These are phyloP conservation scores for Micromussa lordhowensis DNA, from an alignment of 92 coral and sea anemone genomes.

Conservation along the genomic window DNA sequence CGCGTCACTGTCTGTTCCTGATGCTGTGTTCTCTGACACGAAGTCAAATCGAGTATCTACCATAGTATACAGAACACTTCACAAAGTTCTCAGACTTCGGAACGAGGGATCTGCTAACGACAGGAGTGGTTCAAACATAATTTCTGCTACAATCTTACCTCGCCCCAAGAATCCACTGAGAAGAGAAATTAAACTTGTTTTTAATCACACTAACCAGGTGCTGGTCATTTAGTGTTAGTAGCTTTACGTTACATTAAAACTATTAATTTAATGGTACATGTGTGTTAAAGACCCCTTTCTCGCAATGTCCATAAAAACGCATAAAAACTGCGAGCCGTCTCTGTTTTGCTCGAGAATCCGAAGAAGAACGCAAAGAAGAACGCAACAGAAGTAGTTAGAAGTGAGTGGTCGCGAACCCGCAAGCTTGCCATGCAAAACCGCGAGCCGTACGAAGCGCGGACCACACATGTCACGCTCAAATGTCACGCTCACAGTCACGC, in stretches of 20 bases:
- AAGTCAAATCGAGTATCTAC: conserved; percentile 46
- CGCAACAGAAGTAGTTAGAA: too few relatives aligned
- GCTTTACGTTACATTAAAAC: too few relatives aligned
- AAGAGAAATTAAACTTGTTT: conserved; percentile 30
- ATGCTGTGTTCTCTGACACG: conserved; percentile 44
- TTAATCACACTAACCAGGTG: conserved; percentile 18
- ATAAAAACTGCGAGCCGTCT: too few relatives aligned
- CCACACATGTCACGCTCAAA: too few relatives aligned
- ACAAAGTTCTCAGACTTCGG: conserved; percentile 46
- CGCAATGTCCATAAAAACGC: too few relatives aligned
- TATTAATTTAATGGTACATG: background rate
- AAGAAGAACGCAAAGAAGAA: too few relatives aligned
- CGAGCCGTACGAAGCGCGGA: too few relatives aligned
- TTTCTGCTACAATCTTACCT: conserved; percentile 31
- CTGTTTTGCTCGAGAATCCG: too few relatives aligned
- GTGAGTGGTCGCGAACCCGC: too few relatives aligned
- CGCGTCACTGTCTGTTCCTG: conserved; percentile 60
- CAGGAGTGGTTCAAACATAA: conserved; percentile 11
- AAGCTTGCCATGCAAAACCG: too few relatives aligned
- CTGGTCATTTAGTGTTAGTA: background rate
- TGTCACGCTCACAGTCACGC: too few relatives aligned
- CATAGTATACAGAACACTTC: conserved; percentile 72
- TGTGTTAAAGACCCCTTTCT: too few relatives aligned
- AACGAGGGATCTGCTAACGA: background rate
- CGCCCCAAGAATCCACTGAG: conserved; percentile 8